phyloP scores from a whole-genome alignment of 2,888 invertebrate species.

The Helobdella robusta region DNA sequence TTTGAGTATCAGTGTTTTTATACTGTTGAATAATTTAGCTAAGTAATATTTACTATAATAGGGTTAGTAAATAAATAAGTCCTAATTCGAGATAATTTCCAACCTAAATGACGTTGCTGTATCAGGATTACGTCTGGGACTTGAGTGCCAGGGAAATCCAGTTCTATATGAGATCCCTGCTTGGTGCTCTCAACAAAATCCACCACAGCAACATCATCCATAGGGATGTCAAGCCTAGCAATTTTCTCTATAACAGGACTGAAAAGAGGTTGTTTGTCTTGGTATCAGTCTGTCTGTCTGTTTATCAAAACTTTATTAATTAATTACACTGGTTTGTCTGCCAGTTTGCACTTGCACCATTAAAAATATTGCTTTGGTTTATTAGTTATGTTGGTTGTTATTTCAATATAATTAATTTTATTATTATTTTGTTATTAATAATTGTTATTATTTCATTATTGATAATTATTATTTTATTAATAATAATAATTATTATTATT shows the following conservation, averaged over 20 bases:
- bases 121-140: slow-evolving; percentile 55
- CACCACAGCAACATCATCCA: slow-evolving; percentile 77
- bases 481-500: not conserved
- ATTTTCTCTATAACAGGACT: slow-evolving; percentile 74
- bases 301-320: not conserved
- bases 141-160: slow-evolving; percentile 57
- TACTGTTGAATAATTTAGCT: too few relatives aligned
- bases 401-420: not conserved
- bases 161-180: slow-evolving; percentile 69
- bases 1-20: too few relatives aligned
- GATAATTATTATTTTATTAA: not conserved
- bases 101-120: not conserved
- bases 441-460: not conserved
- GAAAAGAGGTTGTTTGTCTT: slow-evolving; percentile 14
- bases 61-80: too few relatives aligned
- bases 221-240: slow-evolving; percentile 80
- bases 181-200: slow-evolving; percentile 67
- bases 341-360: not conserved
- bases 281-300: slow-evolving; percentile 5
- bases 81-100: too few relatives aligned
- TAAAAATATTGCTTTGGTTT: not conserved
- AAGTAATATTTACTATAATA: too few relatives aligned
- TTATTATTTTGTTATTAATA: not conserved
- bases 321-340: not conserved
- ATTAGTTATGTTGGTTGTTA: not conserved